Percentiles rank a stretch among this genome's conserved stretches.
These are phyloP conservation scores for Dysmachus trigonus DNA, from an alignment of 2,888 invertebrate species.

Conservation along the genomic window DNA sequence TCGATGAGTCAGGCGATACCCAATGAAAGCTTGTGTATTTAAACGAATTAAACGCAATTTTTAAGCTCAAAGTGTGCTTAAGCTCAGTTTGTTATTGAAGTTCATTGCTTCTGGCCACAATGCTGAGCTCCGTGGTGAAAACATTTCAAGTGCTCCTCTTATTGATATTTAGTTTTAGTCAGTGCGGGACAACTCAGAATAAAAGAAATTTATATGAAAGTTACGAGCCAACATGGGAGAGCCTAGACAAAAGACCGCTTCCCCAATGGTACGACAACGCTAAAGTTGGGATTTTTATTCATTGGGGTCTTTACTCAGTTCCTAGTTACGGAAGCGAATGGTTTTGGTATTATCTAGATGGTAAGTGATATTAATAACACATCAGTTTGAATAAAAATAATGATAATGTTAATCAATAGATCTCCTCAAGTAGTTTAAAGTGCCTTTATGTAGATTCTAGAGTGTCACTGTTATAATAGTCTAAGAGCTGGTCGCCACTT, in stretches of 20 bases:
- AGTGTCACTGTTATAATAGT: no score
- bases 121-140: not conserved
- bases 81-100: not conserved
- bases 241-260: slow-evolving; percentile 82
- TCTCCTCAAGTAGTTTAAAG: not conserved
- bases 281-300: slow-evolving; percentile 89
- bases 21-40: not conserved
- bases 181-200: not conserved
- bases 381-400: not conserved
- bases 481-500: no score
- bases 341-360: slow-evolving; percentile 89
- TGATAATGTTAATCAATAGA: not conserved
- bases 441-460: not conserved
- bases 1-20: not conserved
- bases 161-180: not conserved
- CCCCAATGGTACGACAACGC: slow-evolving; percentile 90
- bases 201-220: slow-evolving; percentile 18
- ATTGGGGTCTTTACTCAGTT: slow-evolving; percentile 94
- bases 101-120: not conserved
- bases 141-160: not conserved
- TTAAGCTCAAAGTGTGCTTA: not conserved
- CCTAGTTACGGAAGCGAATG: slow-evolving; percentile 89
- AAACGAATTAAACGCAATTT: not conserved
- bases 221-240: slow-evolving; percentile 82
- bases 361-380: slow-evolving; percentile 63